These are phyloP conservation scores for Oreohelix idahoensis DNA, from an alignment of 1,140 invertebrate genomes.

Conservation along the genomic window DNA sequence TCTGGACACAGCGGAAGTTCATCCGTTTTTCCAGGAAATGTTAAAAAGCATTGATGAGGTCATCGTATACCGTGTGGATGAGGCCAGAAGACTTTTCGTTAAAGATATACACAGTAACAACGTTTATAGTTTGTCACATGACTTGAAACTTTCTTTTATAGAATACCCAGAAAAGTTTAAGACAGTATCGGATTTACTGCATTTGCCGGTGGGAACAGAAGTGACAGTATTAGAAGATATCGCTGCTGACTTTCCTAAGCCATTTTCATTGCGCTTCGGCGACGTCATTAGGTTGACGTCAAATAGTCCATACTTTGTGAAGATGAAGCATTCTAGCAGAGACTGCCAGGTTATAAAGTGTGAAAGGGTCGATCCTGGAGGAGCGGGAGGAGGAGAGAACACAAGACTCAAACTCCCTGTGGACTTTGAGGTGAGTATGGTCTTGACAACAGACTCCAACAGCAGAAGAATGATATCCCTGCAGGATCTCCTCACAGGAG, in stretches of 20 bases:
- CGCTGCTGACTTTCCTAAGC: slow-evolving; percentile 55
- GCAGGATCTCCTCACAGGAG: slow-evolving; percentile 39
- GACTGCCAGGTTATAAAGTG: slow-evolving; percentile 44
- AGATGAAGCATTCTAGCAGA: slow-evolving; percentile 17
- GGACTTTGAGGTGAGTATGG: slow-evolving; percentile 47
- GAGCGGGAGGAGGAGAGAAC: slow-evolving; percentile 30
- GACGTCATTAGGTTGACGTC: slow-evolving; percentile 45
- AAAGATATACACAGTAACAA: slow-evolving; percentile 37
- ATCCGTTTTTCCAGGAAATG: slow-evolving; percentile 6
- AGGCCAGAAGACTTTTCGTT: slow-evolving; percentile 30
- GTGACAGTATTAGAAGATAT: slow-evolving; percentile 55
- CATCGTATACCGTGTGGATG: slow-evolving; percentile 21
- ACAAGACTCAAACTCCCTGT: slow-evolving; percentile 44
- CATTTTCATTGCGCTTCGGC: slow-evolving; percentile 53
- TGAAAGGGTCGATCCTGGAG: slow-evolving; percentile 24
- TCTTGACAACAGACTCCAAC: slow-evolving; percentile 15
- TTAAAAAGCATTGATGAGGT: slow-evolving; percentile 19
- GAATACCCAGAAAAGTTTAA: slow-evolving; percentile 47
- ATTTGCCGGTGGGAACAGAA: slow-evolving; percentile 41
- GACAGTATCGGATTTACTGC: slow-evolving; percentile 43
- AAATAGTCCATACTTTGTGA: slow-evolving; percentile 35
- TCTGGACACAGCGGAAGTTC: not conserved
- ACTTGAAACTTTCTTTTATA: slow-evolving; percentile 39
- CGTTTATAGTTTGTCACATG: slow-evolving; percentile 37
- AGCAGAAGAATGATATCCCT: slow-evolving; percentile 33